Percentiles rank a stretch among this genome's conserved stretches.
Conservation (phyloP, 2,113 vertebrate species). For the Collichthys lucidus region DNA sequence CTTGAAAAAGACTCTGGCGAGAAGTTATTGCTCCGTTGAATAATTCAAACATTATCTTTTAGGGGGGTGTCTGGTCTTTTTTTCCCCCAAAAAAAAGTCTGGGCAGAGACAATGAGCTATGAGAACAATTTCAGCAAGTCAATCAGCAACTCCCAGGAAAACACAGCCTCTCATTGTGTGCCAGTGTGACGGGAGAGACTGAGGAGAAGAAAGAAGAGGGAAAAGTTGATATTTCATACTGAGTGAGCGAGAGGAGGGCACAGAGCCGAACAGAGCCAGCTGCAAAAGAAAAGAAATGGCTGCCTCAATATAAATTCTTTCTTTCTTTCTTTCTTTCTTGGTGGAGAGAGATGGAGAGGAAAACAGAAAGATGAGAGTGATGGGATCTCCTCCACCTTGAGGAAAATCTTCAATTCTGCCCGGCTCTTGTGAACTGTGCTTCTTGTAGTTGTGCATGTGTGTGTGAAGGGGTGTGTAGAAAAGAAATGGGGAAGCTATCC, state of each 20-base stretch:
- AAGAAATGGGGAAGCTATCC: constrained; percentile 57
- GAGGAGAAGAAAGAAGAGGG: constrained; percentile 40
- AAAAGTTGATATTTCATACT: constrained; percentile 74
- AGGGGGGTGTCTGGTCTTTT: constrained; percentile 30
- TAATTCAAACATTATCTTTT: constrained; percentile 69
- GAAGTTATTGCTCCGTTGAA: constrained; percentile 59
- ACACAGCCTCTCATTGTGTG: constrained; percentile 76
- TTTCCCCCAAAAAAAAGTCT: constrained; percentile 50
- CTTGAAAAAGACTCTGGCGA: constrained; percentile 42
- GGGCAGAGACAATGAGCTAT: constrained; percentile 77
- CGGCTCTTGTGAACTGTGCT: constrained; percentile 27
- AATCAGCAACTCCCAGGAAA: constrained; percentile 73
- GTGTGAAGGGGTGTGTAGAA: constrained; percentile 51
- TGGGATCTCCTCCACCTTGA: constrained; percentile 33
- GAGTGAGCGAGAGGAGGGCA: constrained; percentile 46
- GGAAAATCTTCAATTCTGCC: constrained; percentile 43
- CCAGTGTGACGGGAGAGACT: constrained; percentile 55
- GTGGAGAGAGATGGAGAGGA: constrained; percentile 4
- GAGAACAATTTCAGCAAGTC: constrained; percentile 75
- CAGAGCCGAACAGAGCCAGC: constrained; percentile 30
- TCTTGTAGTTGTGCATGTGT: constrained; percentile 37
- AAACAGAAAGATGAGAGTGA: constrained; percentile 6
- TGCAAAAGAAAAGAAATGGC: constrained; percentile 15
- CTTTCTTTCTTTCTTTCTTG: constrained; percentile 21
- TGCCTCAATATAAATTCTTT: not conserved